Evolutionary conservation across 2,888 invertebrate genomes (phyloP), one percentile per base, ranked within the genome.

Genomic region (Drosophila buzzatii): DNA sequence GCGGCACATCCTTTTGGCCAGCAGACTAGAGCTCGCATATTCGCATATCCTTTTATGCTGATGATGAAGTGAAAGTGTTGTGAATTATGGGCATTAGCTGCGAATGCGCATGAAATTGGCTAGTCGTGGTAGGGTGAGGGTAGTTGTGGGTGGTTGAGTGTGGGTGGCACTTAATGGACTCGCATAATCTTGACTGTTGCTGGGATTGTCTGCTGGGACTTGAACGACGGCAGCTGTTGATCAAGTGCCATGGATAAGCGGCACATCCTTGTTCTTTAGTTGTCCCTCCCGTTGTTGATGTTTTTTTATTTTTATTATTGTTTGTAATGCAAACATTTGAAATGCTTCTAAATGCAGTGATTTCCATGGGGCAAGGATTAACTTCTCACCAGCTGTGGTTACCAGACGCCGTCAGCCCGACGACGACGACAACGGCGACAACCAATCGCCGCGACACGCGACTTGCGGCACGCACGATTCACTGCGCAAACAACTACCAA

Each of bases 31-130:
- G 61, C 14, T 47, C 44, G 52, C 27, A 62, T 51, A 70, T 66
- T 79, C 72, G 66, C 68, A 65, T 73, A 66, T 81, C 74, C 71
- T 67, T 67, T 72, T 65, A 59, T 76, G 64, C 65, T 55, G 64
- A 74, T 85, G 85, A 88, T 88, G 88, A 85, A 88, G 81, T 84
- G 82, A 84, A 89, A 86, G 89, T 89, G 84, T 89, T 82, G 86
- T 89, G 89, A 86, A 89, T 86, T 89, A 86, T 89, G 76, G 73
- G 73, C 70, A 76, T 80, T 80, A 79, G 70, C 65, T 73, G 58
- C 59, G 64, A 79, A 66, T 64, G 77, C 64, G 64, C 76, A 64
- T 52, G 58, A 67, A 75, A 78, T 67, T 75, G 65, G 53, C 66
- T 44, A 58, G 51, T 18, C 14, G 23, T 2, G 31, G 9, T 27